Percentiles rank a stretch among this genome's conserved stretches.
Evolutionary conservation across 2,797 vertebrate genomes (phyloP).

Genomic region (Schizopygopsis malacanthus): DNA sequence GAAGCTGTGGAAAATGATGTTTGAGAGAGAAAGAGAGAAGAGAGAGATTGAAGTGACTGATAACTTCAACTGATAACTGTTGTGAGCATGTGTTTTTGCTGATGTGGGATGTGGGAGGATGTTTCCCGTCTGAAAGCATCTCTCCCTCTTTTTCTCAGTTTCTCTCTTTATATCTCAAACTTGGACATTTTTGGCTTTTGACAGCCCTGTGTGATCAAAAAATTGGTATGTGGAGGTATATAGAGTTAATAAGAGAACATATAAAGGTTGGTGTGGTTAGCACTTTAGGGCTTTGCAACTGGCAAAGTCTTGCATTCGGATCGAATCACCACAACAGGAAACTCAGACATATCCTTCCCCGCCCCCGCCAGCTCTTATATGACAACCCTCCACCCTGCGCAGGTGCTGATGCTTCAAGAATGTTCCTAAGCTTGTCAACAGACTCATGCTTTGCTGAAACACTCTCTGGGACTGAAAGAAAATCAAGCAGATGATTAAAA

Average conservation of each 20-base stretch:
- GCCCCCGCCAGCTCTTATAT: conserved; percentile 38
- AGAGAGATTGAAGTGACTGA: conserved; percentile 45
- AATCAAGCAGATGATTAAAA: conserved; percentile 3
- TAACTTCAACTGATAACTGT: conserved; percentile 25
- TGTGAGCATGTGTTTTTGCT: conserved; percentile 53
- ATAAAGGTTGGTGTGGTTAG: conserved; percentile 10
- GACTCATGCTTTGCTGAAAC: conserved; percentile 11
- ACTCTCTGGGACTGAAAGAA: neutral
- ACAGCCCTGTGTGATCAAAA: neutral
- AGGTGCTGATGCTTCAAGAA: conserved; percentile 55
- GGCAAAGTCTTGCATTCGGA: conserved; percentile 62
- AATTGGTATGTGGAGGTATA: neutral
- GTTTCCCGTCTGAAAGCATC: neutral
- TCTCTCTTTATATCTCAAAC: neutral
- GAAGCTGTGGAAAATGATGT: neutral
- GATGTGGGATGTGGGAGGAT: conserved; percentile 47
- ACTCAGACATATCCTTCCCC: conserved; percentile 51
- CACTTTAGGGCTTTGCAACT: conserved; percentile 54
- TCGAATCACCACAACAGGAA: conserved; percentile 80
- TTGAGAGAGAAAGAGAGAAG: neutral
- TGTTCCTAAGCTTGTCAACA: conserved; percentile 40
- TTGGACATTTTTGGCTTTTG: neutral
- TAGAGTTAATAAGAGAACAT: neutral
- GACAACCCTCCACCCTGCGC: conserved; percentile 35
- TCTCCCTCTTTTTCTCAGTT: conserved; percentile 12